Percentiles rank a stretch among this genome's conserved stretches.
These are phyloP conservation scores for Orchestia grillus DNA, from an alignment of 1,140 invertebrate genomes.

Conservation along the genomic window DNA sequence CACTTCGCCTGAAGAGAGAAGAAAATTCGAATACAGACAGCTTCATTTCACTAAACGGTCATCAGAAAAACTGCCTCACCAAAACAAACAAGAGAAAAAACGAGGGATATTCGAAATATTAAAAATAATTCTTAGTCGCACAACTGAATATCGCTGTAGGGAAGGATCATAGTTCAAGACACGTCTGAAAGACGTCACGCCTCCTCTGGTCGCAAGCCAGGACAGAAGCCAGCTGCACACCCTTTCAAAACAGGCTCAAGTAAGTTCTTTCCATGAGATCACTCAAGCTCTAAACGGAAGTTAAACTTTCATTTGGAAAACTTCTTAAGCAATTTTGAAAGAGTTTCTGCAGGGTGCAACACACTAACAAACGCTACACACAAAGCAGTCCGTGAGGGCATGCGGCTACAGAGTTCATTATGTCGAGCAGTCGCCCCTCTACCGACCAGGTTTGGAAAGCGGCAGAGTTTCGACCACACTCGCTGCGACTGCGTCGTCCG, in stretches of 20 bases:
- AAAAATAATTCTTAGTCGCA: neutral
- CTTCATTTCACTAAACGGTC: neutral
- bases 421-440: neutral
- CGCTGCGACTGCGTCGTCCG: neutral
- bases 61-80: neutral
- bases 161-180: too few species aligned
- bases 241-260: too few species aligned
- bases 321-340: neutral
- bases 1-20: neutral
- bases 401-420: neutral
- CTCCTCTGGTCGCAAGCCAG: too few species aligned
- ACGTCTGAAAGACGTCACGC: too few species aligned
- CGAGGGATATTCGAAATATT: neutral
- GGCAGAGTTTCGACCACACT: neutral
- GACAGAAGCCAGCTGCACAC: too few species aligned
- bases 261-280: too few species aligned
- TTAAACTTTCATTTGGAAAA: too few species aligned
- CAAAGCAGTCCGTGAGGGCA: neutral
- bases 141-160: too few species aligned
- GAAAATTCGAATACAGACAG: neutral
- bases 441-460: neutral
- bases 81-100: conserved; percentile 1
- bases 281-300: too few species aligned
- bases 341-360: neutral
- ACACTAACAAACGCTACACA: neutral